These are phyloP conservation scores for Anticlea derivata DNA, from an alignment of 2,888 invertebrate genomes.

Conservation along the genomic window DNA sequence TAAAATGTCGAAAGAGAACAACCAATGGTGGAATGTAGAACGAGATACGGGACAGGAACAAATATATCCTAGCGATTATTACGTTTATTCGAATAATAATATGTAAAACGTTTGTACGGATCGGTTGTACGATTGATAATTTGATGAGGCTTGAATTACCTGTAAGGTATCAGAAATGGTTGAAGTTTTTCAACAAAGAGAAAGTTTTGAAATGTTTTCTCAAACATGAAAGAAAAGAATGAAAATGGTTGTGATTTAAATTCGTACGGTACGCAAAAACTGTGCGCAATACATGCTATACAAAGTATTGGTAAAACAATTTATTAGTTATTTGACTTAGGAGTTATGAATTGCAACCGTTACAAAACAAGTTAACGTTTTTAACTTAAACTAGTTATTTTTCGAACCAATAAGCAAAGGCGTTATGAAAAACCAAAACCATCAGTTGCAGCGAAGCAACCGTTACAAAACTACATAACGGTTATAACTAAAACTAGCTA, in stretches of 20 bases:
- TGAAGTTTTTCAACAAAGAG: neutral
- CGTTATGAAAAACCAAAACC: too few species aligned
- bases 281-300: too few species aligned
- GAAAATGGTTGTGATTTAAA: constrained; percentile 16
- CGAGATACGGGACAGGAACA: constrained; percentile 64
- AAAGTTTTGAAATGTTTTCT: too few species aligned
- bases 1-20: constrained; percentile 63
- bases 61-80: constrained; percentile 65
- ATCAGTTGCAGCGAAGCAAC: too few species aligned
- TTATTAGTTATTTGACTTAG: neutral
- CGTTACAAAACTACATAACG: neutral
- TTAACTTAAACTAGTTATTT: too few species aligned
- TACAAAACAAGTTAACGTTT: too few species aligned
- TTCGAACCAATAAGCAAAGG: too few species aligned
- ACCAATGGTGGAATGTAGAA: constrained; percentile 70
- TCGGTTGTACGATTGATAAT: neutral
- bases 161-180: constrained; percentile 16
- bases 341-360: too few species aligned
- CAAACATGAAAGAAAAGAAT: neutral
- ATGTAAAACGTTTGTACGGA: constrained; percentile 37
- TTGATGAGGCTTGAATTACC: constrained; percentile 25
- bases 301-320: too few species aligned
- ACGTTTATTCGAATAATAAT: constrained; percentile 55
- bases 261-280: constrained; percentile 6
- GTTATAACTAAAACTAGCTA: neutral